Conservation (phyloP, 2,888 invertebrate species). For the Sialis lutaria region DNA sequence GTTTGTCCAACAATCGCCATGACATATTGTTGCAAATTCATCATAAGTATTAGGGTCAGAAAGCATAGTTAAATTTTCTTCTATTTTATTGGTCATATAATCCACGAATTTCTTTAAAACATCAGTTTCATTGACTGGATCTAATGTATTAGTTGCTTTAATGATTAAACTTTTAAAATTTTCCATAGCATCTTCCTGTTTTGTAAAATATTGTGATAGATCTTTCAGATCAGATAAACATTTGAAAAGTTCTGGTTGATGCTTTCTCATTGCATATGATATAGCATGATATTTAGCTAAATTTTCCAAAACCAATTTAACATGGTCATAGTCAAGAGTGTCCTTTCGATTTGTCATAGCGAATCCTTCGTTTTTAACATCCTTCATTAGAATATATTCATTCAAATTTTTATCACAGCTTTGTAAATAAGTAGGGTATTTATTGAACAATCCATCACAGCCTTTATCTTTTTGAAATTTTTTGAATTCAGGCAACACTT, state of each 20-base stretch:
- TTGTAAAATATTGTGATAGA: too few species aligned
- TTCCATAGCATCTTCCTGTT: not conserved
- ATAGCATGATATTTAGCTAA: not conserved
- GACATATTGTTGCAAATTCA: constrained; percentile 11
- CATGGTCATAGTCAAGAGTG: not conserved
- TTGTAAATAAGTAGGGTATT: not conserved
- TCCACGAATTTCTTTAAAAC: not conserved
- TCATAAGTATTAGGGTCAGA: not conserved
- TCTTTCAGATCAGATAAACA: not conserved
- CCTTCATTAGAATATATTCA: not conserved
- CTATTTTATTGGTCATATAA: too few species aligned
- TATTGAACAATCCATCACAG: not conserved
- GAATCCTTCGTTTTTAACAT: not conserved
- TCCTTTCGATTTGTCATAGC: not conserved
- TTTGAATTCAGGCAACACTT: constrained; percentile 8
- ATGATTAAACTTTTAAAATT: not conserved
- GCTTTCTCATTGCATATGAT: not conserved
- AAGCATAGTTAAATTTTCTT: not conserved
- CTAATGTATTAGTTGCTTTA: not conserved
- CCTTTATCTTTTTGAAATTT: constrained; percentile 7
- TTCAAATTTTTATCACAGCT: not conserved
- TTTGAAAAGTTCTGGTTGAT: not conserved
- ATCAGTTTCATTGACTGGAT: not conserved
- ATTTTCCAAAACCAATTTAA: not conserved
- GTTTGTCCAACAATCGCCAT: constrained; percentile 19